Base-by-base conservation (phyloP, 2,888 invertebrate species). In the Macaria liturata region DNA sequence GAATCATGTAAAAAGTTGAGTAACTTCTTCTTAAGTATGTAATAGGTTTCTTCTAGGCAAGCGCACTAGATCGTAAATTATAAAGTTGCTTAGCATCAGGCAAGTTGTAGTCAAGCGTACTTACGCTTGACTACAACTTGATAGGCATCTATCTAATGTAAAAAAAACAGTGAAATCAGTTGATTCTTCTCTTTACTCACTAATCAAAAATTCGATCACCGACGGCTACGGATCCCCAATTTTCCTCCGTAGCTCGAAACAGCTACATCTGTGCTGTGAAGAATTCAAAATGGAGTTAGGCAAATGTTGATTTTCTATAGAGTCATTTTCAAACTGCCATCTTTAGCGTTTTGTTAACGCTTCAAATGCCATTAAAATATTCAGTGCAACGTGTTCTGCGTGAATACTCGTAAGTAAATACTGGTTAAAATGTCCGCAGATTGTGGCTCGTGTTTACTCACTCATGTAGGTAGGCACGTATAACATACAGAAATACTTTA, bases 291-390 rank as follows among this genome's bases (percentile, higher is more conserved):
- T 74, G 75, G 74, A 76, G 76, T 70, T 76, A 75, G 69, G 76
- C 75, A 80, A 84, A 81, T 84, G 74, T 82, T 84, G 80, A 82
- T 81, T 84, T 84, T 84, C 81, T 79, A 80, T 83, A 76, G 77
- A 77, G 78, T 78, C 74, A 78, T 80, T 78, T 77, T 74, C 71
- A 83, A 84, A 83, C 82, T 81, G 83, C 83, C 80, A 88, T 84
- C 78, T 89, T 88, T 88, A 87, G 84, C 86, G 81, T 81, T 83
- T 82, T 84, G 88, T 85, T 86, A 86, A 86, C 80, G 75, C 74
- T 83, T 78, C 73, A 80, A 79, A 84, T 80, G 80, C 72, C 79
- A 78, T 76, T 79, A 83, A 86, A 78, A 53, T 80, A 81, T 84
- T 82, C 77, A 71, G 76, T 72, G 75, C 64, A 74, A 74, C 69